phyloP scores from a whole-genome alignment of 2,797 vertebrate species.

The Momotus momota region DNA sequence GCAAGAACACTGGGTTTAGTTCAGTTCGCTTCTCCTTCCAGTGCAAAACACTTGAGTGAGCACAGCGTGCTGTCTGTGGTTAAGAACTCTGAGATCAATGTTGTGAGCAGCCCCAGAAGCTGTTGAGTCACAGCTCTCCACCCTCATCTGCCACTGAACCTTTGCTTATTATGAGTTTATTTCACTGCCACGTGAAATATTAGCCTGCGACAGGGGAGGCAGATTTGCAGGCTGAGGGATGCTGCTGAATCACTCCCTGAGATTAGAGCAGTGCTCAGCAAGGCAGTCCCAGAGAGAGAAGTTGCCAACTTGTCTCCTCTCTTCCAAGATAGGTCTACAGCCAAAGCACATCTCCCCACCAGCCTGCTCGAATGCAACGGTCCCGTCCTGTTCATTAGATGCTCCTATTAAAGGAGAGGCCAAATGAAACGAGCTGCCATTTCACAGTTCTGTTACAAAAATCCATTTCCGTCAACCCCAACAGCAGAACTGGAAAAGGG shows the following conservation, averaged over 20 bases:
- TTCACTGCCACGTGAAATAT: neutral
- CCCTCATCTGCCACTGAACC: neutral
- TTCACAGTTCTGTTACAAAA: neutral
- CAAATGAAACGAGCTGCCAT: neutral
- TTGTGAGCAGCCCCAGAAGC: neutral
- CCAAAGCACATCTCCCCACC: neutral
- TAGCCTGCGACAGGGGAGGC: neutral
- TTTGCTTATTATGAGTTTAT: neutral
- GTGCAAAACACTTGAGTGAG: neutral
- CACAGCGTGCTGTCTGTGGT: neutral
- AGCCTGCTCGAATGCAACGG: neutral
- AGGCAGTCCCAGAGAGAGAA: neutral
- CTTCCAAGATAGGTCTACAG: neutral
- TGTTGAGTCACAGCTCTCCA: neutral
- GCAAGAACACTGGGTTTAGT: neutral
- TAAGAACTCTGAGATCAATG: neutral
- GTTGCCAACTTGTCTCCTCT: neutral
- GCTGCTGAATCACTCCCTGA: slow-evolving; percentile 37
- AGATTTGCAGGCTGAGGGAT: neutral
- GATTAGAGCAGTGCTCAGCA: neutral
- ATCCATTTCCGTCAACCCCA: neutral
- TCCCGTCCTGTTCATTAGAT: neutral
- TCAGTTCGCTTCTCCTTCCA: neutral
- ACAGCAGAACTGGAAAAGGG: neutral
- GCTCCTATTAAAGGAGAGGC: neutral